A percentile compares a stretch with the other conserved stretches of the same genome.
These are phyloP conservation scores for Callaeas wilsoni DNA, from an alignment of 2,113 vertebrate genomes.

Conservation along the genomic window DNA sequence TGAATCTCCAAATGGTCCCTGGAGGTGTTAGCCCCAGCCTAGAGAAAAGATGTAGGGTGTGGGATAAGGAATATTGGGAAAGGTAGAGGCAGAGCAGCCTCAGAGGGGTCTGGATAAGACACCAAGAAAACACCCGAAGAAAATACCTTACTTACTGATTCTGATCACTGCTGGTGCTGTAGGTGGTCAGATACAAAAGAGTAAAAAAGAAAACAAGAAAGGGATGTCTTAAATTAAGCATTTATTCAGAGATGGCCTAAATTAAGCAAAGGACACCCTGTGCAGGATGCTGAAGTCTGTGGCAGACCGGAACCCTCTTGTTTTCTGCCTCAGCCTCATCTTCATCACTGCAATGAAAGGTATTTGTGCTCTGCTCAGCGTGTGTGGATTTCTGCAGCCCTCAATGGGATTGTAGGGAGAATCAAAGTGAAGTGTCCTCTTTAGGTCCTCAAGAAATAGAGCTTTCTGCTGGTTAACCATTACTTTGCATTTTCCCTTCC, in stretches of 20 bases:
- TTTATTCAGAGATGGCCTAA: neutral
- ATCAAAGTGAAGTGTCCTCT: slow-evolving; percentile 20
- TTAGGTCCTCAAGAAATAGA: slow-evolving; percentile 52
- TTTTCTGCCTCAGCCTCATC: neutral
- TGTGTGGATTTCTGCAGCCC: neutral
- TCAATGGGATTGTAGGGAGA: neutral
- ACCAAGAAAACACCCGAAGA: neutral
- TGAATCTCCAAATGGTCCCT: neutral
- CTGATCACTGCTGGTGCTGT: neutral
- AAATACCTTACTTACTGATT: neutral
- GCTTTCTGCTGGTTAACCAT: slow-evolving; percentile 53
- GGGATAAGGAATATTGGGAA: neutral
- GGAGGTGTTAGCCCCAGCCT: neutral
- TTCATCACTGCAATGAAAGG: neutral
- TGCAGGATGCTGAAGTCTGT: neutral
- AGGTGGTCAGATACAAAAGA: neutral
- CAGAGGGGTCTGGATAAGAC: neutral
- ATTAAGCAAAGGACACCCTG: neutral
- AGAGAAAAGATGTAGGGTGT: neutral
- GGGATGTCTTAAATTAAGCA: neutral
- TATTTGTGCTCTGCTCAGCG: neutral
- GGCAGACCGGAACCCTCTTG: neutral
- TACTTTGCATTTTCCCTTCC: slow-evolving; percentile 58
- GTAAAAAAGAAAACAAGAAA: neutral
- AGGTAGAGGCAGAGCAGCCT: neutral